Percentiles rank a stretch among this genome's conserved stretches.
Evolutionary conservation across 2,888 invertebrate genomes (phyloP).

Genomic region (Brenthis ino): DNA sequence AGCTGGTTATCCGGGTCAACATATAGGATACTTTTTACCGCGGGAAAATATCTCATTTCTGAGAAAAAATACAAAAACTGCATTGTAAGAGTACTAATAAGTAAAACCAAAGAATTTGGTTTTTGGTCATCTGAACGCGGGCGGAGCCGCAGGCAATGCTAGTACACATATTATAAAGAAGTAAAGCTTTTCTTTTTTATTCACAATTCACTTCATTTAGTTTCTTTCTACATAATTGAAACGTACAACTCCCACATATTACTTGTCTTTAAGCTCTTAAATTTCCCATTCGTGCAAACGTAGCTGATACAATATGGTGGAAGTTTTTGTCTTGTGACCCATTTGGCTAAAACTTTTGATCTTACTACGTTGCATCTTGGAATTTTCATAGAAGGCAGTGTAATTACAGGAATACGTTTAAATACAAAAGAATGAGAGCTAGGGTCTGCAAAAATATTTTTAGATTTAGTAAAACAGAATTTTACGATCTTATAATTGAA

Average conservation of each 20-base stretch:
- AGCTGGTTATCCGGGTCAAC: too few relatives aligned
- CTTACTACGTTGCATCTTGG: slow-evolving; percentile 17
- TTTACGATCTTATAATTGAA: neutral
- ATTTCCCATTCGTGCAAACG: slow-evolving; percentile 10
- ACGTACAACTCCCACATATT: slow-evolving; percentile 3
- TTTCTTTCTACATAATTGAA: slow-evolving; percentile 15
- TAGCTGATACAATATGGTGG: slow-evolving; percentile 20
- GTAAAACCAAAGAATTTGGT: too few relatives aligned
- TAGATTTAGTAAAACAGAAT: neutral
- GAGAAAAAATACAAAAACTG: too few relatives aligned
- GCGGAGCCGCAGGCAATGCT: too few relatives aligned
- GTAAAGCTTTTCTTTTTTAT: neutral
- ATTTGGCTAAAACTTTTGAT: slow-evolving; percentile 27
- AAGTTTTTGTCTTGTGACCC: slow-evolving; percentile 27
- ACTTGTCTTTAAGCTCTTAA: slow-evolving; percentile 10
- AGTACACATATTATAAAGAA: too few relatives aligned
- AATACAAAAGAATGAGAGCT: slow-evolving; percentile 2
- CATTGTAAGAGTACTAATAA: too few relatives aligned
- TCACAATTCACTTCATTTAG: slow-evolving; percentile 2
- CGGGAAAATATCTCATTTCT: too few relatives aligned
- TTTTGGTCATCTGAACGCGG: too few relatives aligned
- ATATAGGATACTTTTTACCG: too few relatives aligned
- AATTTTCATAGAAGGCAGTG: neutral
- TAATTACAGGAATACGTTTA: slow-evolving; percentile 26
- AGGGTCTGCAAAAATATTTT: neutral